These are phyloP conservation scores for Cotesia vestalis DNA, from an alignment of 1,140 invertebrate genomes.

Conservation along the genomic window DNA sequence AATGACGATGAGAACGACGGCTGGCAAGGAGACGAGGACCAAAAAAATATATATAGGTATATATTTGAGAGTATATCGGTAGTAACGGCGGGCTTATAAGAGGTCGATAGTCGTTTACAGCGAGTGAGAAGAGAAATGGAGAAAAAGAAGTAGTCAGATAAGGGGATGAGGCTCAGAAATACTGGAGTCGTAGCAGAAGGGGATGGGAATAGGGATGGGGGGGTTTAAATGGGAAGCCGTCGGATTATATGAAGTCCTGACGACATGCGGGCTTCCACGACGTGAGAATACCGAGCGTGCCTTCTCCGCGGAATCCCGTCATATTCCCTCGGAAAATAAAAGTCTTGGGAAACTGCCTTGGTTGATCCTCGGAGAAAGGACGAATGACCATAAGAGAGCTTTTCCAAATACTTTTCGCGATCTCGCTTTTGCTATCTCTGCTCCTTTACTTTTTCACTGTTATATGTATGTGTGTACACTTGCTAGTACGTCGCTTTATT, in stretches of 20 bases:
- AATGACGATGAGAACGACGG: no score
- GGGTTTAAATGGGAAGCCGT: slow-evolving; percentile 5
- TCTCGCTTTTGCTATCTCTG: slow-evolving; percentile 10
- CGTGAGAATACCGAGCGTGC: slow-evolving; percentile 43
- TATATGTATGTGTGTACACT: neutral
- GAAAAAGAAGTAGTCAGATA: no score
- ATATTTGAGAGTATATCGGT: no score
- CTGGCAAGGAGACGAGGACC: no score
- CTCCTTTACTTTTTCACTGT: neutral
- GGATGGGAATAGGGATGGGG: neutral
- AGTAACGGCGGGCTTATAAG: no score
- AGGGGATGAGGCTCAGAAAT: no score
- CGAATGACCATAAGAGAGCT: slow-evolving; percentile 19
- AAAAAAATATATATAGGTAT: no score
- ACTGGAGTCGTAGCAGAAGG: neutral
- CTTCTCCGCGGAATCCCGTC: slow-evolving; percentile 39
- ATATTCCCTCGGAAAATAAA: slow-evolving; percentile 38
- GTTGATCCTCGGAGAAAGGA: slow-evolving; percentile 42
- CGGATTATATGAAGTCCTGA: slow-evolving; percentile 43
- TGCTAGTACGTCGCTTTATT: neutral
- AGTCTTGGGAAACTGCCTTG: slow-evolving; percentile 29
- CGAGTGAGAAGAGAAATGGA: no score
- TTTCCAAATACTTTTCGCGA: slow-evolving; percentile 16
- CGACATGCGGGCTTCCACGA: slow-evolving; percentile 39
- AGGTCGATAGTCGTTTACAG: no score